Base-by-base conservation (phyloP, 1,140 invertebrate genomes). In the Zaprionus davidi region DNA sequence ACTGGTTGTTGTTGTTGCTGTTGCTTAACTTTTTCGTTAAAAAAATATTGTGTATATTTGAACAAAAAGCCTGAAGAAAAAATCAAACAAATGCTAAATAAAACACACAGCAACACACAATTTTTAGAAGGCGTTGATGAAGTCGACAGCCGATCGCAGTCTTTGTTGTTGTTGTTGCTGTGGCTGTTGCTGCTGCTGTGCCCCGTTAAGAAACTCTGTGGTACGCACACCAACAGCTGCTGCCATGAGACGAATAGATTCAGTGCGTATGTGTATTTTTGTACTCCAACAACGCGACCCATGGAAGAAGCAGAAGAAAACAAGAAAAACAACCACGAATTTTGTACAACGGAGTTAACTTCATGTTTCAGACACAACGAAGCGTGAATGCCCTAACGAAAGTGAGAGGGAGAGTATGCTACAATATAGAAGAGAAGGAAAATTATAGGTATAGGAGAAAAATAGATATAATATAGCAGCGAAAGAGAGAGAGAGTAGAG, bases 191-290 rank as follows among this genome's bases (percentile, higher is more conserved):
- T 59, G 57, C 5, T 59, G 55, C 4, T 67, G 63, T 4, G 46
- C 20, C 46, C 9, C 57, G 44, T 62, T 31, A 63, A 60, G 41
- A 24, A 75, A 44, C 56, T 59, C 55, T 59, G 24, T 51, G 46
- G 17, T 24, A 20, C 46, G 53, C 20, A 5, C 17, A 44, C 36
- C 62, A 84, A 86, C 82, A 86, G 82, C 82, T 86, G 82, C 82
- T 66, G 62, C 68, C 82, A 77, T 73, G 71, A 79, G 79, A 79
- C 72, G 59, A 68, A 82, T 84, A 72, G 63, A 76, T 65, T 60
- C 67, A 51, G 22, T 80, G 41, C 65, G 55, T 68, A 55, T 76
- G 55, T 58, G 81, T 84, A 85, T 85, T 85, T 85, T 65, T 79
- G 82, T 85, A 86, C 71, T 73, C 66, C 70, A 83, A 82, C 67